These are phyloP conservation scores for Lepus townsendii DNA, from an alignment of 2,797 vertebrate species.

Conservation along the genomic window DNA sequence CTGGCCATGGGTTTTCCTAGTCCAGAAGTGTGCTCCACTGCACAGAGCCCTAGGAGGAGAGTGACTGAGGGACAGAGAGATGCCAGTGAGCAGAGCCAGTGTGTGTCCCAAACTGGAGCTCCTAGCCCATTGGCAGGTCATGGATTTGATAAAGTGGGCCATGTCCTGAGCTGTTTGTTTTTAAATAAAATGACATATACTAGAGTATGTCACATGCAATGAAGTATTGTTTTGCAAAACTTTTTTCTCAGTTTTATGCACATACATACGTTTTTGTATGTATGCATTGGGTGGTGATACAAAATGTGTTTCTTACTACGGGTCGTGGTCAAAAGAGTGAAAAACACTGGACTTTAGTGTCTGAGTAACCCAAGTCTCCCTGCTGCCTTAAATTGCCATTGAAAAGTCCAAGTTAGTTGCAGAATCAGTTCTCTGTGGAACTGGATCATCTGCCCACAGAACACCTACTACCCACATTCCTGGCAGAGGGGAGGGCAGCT, in stretches of 20 bases:
- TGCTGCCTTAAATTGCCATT: slow-evolving; percentile 59
- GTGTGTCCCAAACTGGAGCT: not conserved
- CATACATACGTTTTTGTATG: not conserved
- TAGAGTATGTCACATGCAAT: not conserved
- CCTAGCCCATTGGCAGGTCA: not conserved
- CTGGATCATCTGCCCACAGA: slow-evolving; percentile 48
- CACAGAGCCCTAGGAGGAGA: slow-evolving; percentile 45
- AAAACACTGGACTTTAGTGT: slow-evolving; percentile 48
- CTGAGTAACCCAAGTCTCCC: slow-evolving; percentile 35
- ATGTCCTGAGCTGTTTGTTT: not conserved
- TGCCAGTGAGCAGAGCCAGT: not conserved
- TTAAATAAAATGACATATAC: slow-evolving; percentile 6
- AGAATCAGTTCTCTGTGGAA: slow-evolving; percentile 51
- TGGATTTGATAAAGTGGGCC: slow-evolving; percentile 9
- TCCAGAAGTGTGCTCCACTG: slow-evolving; percentile 26
- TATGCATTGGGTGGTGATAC: not conserved
- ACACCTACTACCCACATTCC: slow-evolving; percentile 59
- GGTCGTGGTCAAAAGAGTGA: not conserved
- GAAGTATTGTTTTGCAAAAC: slow-evolving; percentile 51
- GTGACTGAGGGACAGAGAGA: not conserved
- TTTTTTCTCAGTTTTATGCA: slow-evolving; percentile 44
- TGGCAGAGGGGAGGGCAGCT: slow-evolving; percentile 37
- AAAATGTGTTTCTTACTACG: slow-evolving; percentile 45
- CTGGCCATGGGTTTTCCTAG: slow-evolving; percentile 61
- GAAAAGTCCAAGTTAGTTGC: slow-evolving; percentile 64